Evolutionary conservation across 2,888 invertebrate species (phyloP).

Genomic region (Cinara cedri): DNA sequence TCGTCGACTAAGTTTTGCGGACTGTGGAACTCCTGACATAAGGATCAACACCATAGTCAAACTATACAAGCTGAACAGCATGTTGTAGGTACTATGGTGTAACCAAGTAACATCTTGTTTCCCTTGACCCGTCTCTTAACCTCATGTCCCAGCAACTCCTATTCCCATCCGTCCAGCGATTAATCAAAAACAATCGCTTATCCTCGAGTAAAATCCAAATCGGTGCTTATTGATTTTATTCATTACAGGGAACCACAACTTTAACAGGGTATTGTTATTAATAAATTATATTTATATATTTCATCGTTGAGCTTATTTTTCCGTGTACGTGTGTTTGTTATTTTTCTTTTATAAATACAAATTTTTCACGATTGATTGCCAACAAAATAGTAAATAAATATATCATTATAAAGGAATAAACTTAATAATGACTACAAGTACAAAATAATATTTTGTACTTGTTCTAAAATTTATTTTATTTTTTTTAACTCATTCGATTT

Average conservation of each 20-base stretch:
- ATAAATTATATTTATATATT: background rate
- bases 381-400: too few relatives aligned
- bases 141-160: background rate
- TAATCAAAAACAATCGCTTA: background rate
- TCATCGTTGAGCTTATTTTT: too few relatives aligned
- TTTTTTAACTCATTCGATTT: background rate
- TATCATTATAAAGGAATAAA: too few relatives aligned
- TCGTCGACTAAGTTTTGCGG: constrained; percentile 8
- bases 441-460: too few relatives aligned
- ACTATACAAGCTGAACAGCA: background rate
- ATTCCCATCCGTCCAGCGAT: background rate
- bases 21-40: constrained; percentile 22
- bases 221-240: background rate
- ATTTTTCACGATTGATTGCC: too few relatives aligned
- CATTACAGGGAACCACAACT: constrained; percentile 43
- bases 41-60: background rate
- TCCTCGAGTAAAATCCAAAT: background rate
- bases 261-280: constrained; percentile 36
- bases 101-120: background rate
- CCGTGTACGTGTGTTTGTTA: too few relatives aligned
- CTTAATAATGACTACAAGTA: too few relatives aligned
- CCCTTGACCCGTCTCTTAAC: background rate
- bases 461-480: too few relatives aligned
- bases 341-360: too few relatives aligned
- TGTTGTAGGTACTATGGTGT: constrained; percentile 22